Evolutionary conservation across 2,797 vertebrate genomes (phyloP), one percentile per base, ranked within the genome.

Genomic region (Labeo calbasu): DNA sequence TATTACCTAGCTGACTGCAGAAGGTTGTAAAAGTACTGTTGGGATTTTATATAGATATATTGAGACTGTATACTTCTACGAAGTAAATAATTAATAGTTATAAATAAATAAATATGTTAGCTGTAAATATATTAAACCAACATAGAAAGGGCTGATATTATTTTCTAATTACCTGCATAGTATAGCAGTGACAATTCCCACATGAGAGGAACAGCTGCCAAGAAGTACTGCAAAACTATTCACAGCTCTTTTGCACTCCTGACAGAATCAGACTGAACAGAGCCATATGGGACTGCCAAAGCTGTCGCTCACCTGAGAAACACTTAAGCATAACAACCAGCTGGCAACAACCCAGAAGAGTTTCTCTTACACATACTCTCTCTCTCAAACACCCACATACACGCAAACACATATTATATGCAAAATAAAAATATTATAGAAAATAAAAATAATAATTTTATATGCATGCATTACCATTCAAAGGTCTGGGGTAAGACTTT

Each of bases 211-310:
- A 78, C 77, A 84, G 77, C 81, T 80, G 81, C 50, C 78, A 61
- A 43, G 14, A 69, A 65, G 43, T 61, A 25, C 61, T n/a, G 25
- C 69, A 36, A 36, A 66, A 63, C 61, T 73, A 81, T 82, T 82
- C 46, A 63, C 78, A 70, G 61, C 48, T 86, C 75, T 66, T 82
- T 82, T 72, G 55, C 75, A 78, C 75, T 66, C 15, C 68, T 65
- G 57, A 72, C 66, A 78, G 66, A 79, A 65, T 57, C 13, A 11
- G 19, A 68, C 70, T 81, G 57, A 86, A 55, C 50, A 51, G 46
- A 79, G 85, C 70, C 81, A 76, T 83, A 71, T 76, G 85, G 85
- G 71, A 53, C 28, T 83, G 40, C 53, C 85, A 73, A 63, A 78
- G 46, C 55, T 65, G 32, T 51, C 68, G 17, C 43, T 71, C 40